phyloP scores from a whole-genome alignment of 1,140 invertebrate genomes.

The Neodiprion fabricii region DNA sequence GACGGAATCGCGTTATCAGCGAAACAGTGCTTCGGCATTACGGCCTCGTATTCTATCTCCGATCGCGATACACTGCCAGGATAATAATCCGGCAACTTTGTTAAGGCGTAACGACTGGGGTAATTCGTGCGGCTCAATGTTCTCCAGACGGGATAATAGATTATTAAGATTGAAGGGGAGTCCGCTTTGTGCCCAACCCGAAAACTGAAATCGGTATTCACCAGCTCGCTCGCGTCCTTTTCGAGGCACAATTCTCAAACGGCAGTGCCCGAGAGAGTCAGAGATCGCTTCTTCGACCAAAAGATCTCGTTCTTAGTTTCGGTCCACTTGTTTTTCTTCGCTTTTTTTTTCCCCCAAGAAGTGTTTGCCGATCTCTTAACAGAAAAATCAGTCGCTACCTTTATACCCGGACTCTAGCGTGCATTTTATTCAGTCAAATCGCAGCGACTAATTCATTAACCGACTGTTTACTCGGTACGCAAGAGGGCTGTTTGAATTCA shows the following conservation, averaged over 20 bases:
- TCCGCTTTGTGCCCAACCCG: not conserved
- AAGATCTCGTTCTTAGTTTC: constrained; percentile 4
- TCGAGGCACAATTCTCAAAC: no score
- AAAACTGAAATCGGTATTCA: no score
- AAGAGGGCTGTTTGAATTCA: constrained; percentile 22
- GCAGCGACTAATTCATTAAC: constrained; percentile 33
- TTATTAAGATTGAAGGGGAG: constrained; percentile 39
- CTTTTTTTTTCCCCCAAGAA: constrained; percentile 4
- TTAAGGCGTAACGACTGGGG: not conserved
- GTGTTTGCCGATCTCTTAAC: no score
- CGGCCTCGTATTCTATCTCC: constrained; percentile 37
- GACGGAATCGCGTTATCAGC: constrained; percentile 40
- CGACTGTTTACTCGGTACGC: constrained; percentile 26
- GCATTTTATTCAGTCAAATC: not conserved
- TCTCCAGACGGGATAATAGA: constrained; percentile 37
- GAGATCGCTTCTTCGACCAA: not conserved
- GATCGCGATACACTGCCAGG: not conserved
- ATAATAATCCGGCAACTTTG: not conserved
- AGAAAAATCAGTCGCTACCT: no score
- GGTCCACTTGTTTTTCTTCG: constrained; percentile 14
- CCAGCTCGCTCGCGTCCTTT: no score
- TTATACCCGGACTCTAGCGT: no score
- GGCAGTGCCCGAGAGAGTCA: constrained; percentile 12
- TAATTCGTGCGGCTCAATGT: constrained; percentile 37
- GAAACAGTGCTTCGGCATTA: constrained; percentile 31